Evolutionary conservation across 2,113 vertebrate species (phyloP).

Genomic region (Rhea pennata): DNA sequence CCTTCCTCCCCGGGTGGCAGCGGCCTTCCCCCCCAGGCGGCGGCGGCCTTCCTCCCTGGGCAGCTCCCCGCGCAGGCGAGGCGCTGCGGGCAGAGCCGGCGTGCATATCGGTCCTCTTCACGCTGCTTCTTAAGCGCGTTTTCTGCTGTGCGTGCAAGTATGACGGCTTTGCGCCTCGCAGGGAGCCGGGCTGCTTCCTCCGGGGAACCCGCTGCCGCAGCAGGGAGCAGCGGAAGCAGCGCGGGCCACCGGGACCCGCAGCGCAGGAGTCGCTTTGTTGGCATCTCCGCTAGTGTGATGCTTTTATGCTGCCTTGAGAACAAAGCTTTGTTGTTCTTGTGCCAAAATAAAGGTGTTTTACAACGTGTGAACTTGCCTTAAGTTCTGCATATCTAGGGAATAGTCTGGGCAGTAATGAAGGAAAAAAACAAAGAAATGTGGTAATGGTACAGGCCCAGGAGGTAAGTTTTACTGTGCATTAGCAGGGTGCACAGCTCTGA

Average conservation of each 20-base stretch:
- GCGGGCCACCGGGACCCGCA: not conserved
- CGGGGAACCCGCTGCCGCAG: not conserved
- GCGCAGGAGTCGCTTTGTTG: not conserved
- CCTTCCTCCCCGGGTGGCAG: not conserved
- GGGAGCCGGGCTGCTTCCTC: not conserved
- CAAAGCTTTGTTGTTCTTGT: not conserved
- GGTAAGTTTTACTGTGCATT: not conserved
- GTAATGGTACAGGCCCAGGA: not conserved
- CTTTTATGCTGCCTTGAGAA: not conserved
- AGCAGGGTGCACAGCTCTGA: not conserved
- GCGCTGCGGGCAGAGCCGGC: not conserved
- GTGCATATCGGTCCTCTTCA: not conserved
- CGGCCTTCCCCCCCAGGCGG: not conserved
- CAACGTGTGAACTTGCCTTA: not conserved
- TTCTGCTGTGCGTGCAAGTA: fast-evolving
- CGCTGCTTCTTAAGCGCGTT: fast-evolving
- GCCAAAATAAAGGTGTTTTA: not conserved
- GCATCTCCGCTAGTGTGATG: not conserved
- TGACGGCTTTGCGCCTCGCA: fast-evolving
- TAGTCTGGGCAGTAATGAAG: not conserved
- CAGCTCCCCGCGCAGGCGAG: not conserved
- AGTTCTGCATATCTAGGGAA: not conserved
- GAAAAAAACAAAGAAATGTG: not conserved
- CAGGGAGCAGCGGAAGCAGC: not conserved
- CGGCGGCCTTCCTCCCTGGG: too few species aligned